Percentiles rank a stretch among this genome's conserved stretches.
phyloP scores from a whole-genome alignment of 2,113 vertebrate genomes.

The Rhynchomys soricoides region DNA sequence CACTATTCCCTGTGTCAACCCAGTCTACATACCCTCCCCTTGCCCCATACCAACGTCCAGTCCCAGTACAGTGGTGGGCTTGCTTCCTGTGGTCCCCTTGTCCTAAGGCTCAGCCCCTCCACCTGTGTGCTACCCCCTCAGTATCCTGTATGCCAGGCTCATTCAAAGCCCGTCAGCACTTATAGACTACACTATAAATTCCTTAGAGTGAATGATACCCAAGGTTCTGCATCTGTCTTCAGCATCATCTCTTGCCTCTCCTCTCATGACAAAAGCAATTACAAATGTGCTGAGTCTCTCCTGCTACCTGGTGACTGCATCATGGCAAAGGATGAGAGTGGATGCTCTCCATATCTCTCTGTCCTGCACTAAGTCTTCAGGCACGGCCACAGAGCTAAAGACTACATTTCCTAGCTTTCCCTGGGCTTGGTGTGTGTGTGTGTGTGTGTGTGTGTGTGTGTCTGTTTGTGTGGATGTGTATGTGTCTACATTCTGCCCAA shows the following conservation, averaged over 20 bases:
- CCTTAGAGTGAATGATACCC: not conserved
- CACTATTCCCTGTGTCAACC: not conserved
- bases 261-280: not conserved
- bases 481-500: not conserved
- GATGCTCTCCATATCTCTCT: not conserved
- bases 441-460: too few relatives aligned
- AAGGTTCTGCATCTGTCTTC: not conserved
- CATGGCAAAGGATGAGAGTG: not conserved
- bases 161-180: not conserved
- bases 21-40: rapidly evolving
- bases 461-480: too few relatives aligned
- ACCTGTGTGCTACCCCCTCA: not conserved
- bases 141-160: not conserved
- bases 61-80: not conserved
- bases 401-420: slow-evolving; percentile 11
- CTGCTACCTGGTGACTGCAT: not conserved
- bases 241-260: not conserved
- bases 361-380: not conserved
- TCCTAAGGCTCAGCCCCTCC: not conserved
- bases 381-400: not conserved
- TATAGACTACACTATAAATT: not conserved
- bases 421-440: not conserved
- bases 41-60: too few relatives aligned
- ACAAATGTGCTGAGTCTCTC: not conserved
- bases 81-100: not conserved